These are phyloP conservation scores for Sphinx pinastri DNA, from an alignment of 2,888 invertebrate species.

Conservation along the genomic window DNA sequence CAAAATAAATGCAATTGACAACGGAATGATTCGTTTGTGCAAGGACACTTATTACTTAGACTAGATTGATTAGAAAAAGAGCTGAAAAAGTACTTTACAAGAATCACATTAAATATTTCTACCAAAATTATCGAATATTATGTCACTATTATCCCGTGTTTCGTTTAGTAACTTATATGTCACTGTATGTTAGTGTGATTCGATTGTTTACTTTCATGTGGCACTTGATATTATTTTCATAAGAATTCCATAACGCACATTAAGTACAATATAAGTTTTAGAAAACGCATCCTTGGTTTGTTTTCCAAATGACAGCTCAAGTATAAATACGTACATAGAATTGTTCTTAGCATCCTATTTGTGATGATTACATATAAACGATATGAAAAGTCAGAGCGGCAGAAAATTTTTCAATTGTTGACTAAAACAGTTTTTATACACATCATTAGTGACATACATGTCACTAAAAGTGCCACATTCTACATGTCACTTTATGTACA, in stretches of 20 bases:
- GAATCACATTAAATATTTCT: background rate
- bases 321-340: background rate
- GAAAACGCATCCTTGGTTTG: background rate
- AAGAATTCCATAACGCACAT: slow-evolving; percentile 13
- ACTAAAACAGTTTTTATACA: background rate
- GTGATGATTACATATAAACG: slow-evolving; percentile 12
- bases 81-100: background rate
- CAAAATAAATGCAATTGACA: slow-evolving; percentile 29
- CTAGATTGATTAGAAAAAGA: background rate
- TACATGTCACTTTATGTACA: background rate
- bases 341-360: background rate
- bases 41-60: slow-evolving; percentile 31
- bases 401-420: background rate
- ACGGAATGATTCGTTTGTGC: slow-evolving; percentile 31
- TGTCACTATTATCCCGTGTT: background rate
- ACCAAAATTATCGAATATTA: background rate
- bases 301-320: background rate
- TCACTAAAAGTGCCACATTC: background rate
- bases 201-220: background rate
- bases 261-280: slow-evolving; percentile 8
- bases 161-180: no score
- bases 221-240: slow-evolving; percentile 8
- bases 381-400: background rate
- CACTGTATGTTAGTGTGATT: no score
- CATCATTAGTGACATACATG: background rate